Evolutionary conservation across 2,888 invertebrate genomes (phyloP).

Genomic region (Chalcosyrphus nemorum): DNA sequence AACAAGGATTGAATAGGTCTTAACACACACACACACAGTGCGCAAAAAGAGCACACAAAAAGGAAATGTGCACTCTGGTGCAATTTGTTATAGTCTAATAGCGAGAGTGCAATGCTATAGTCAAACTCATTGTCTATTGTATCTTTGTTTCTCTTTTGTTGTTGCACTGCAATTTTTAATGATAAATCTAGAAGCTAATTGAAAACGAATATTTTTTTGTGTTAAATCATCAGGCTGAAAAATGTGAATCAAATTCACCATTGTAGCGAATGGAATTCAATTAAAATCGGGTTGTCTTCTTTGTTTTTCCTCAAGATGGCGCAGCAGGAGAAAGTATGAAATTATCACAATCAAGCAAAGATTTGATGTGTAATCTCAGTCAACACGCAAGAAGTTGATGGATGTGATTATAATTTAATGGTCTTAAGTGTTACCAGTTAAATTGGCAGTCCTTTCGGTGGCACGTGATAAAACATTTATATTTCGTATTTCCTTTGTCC

Average conservation of each 20-base stretch:
- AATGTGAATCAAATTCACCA: conserved; percentile 51
- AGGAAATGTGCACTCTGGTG: conserved; percentile 57
- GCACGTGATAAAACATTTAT: conserved; percentile 60
- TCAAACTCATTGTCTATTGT: conserved; percentile 54
- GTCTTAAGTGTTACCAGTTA: conserved; percentile 41
- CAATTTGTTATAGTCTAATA: conserved; percentile 64
- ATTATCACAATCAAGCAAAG: conserved; percentile 53
- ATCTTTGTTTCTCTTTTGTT: conserved; percentile 58
- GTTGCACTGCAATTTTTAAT: conserved; percentile 31
- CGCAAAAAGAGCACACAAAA: conserved; percentile 19
- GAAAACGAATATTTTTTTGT: conserved; percentile 46
- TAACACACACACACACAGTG: neutral
- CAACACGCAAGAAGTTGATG: conserved; percentile 41
- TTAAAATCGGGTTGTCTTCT: conserved; percentile 23
- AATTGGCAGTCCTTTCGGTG: conserved; percentile 27
- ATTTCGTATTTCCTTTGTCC: neutral
- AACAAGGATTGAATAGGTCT: conserved; percentile 48
- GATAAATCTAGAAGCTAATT: conserved; percentile 60
- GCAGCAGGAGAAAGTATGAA: conserved; percentile 64
- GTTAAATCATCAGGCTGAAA: conserved; percentile 48
- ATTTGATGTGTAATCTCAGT: conserved; percentile 47
- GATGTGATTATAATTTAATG: conserved; percentile 34
- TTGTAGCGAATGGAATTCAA: conserved; percentile 53
- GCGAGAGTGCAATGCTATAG: conserved; percentile 26
- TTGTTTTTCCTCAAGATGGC: conserved; percentile 44